Evolutionary conservation across 2,888 invertebrate genomes (phyloP).

Genomic region (Prosopocoilus inquinatus): DNA sequence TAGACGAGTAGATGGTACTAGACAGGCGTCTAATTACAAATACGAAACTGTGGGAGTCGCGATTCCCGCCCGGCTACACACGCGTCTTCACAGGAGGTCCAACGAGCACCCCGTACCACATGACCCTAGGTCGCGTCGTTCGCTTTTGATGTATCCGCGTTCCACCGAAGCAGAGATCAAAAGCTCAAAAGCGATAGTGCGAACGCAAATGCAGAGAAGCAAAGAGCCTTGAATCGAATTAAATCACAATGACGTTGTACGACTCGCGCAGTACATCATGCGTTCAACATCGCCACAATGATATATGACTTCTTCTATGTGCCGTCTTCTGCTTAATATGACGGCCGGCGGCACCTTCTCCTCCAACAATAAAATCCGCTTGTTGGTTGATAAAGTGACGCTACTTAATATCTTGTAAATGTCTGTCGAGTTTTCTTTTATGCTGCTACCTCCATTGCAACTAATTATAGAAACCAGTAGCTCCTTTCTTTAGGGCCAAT

Average conservation of each 20-base stretch:
- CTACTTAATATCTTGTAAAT: constrained; percentile 1
- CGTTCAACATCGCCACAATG: constrained; percentile 19
- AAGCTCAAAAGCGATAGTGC: no score
- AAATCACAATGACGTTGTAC: constrained; percentile 16
- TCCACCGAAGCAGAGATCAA: background rate
- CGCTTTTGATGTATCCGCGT: constrained; percentile 22
- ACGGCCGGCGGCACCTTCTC: constrained; percentile 13
- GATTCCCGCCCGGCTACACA: constrained; percentile 6
- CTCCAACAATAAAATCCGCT: background rate
- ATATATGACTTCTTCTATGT: constrained; percentile 18
- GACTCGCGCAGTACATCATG: constrained; percentile 16
- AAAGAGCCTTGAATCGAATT: constrained; percentile 19
- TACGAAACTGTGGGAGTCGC: constrained; percentile 3
- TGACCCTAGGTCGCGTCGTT: constrained; percentile 23
- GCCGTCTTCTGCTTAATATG: constrained; percentile 16
- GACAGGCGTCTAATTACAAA: background rate
- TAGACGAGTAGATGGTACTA: background rate
- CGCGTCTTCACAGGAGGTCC: constrained; percentile 11
- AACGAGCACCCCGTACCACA: constrained; percentile 11
- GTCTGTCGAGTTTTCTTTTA: background rate
- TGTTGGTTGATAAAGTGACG: background rate
- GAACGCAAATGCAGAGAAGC: background rate
- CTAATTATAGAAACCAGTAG: background rate
- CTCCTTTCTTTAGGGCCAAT: no score
- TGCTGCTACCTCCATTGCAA: background rate